Conservation (phyloP, 2,797 vertebrate species). For the Poecilia gillii region DNA sequence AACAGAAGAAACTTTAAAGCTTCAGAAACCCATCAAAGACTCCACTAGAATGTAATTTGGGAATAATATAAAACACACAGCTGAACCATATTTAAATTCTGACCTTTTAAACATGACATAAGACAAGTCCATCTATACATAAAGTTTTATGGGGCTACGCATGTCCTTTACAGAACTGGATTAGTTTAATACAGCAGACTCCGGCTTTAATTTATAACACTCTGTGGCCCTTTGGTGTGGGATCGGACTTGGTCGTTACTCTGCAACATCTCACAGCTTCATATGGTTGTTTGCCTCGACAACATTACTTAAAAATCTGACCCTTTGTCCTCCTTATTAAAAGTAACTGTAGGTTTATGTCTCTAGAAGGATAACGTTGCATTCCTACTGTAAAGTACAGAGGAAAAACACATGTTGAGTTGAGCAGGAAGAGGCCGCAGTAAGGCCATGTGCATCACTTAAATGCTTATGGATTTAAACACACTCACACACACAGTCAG, state of each 20-base stretch:
- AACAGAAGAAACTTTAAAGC: slow-evolving; percentile 3
- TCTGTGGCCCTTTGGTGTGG: slow-evolving; percentile 1
- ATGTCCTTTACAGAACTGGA: slow-evolving; percentile 62
- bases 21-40: slow-evolving; percentile 1
- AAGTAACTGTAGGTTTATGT: not conserved
- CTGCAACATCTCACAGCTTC: not conserved
- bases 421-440: not conserved
- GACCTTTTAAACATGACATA: slow-evolving; percentile 26
- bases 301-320: not conserved
- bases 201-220: slow-evolving; percentile 9
- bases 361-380: not conserved
- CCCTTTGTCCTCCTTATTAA: not conserved
- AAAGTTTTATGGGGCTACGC: slow-evolving; percentile 52
- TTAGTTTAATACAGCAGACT: slow-evolving; percentile 59
- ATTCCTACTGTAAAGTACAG: not conserved
- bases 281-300: not conserved
- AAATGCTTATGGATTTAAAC: slow-evolving; percentile 9
- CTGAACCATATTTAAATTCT: slow-evolving; percentile 20
- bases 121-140: slow-evolving; percentile 37
- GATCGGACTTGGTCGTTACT: not conserved
- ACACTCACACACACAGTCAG: slow-evolving; percentile 22
- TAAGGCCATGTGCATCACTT: slow-evolving; percentile 12
- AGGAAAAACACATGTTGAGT: not conserved
- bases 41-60: not conserved
- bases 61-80: not conserved